A percentile compares a stretch with the other conserved stretches of the same genome.
Evolutionary conservation across 2,113 vertebrate genomes (phyloP).

Genomic region (Ictalurus furcatus): DNA sequence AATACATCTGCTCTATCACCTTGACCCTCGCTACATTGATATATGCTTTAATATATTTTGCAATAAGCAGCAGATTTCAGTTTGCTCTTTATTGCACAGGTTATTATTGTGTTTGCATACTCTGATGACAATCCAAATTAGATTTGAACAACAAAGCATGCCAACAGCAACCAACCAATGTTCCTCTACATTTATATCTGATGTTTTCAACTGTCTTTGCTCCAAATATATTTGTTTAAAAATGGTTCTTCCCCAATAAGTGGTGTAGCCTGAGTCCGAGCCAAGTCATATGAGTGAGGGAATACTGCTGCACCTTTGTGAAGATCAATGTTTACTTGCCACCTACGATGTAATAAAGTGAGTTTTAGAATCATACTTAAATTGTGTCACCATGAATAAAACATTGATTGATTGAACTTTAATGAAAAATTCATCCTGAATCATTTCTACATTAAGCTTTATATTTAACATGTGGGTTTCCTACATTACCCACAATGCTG

Average conservation of each 20-base stretch:
- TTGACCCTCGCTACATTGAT: not conserved
- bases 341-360: conserved; percentile 19
- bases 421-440: not conserved
- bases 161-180: not conserved
- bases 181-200: not conserved
- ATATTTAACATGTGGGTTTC: not conserved
- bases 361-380: not conserved
- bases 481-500: not conserved
- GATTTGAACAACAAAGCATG: not conserved
- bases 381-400: conserved; percentile 43
- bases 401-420: conserved; percentile 33
- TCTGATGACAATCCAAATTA: not conserved
- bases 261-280: conserved; percentile 62
- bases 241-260: not conserved
- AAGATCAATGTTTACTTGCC: conserved; percentile 58
- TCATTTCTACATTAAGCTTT: not conserved
- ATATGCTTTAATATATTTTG: conserved; percentile 11
- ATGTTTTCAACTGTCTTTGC: not conserved
- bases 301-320: conserved; percentile 40
- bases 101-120: not conserved
- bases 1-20: not conserved
- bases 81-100: not conserved
- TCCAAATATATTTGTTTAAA: not conserved
- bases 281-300: conserved; percentile 18
- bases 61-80: not conserved